Evolutionary conservation across 2,888 invertebrate species (phyloP).

Genomic region (Scrobipalpa atriplicella): DNA sequence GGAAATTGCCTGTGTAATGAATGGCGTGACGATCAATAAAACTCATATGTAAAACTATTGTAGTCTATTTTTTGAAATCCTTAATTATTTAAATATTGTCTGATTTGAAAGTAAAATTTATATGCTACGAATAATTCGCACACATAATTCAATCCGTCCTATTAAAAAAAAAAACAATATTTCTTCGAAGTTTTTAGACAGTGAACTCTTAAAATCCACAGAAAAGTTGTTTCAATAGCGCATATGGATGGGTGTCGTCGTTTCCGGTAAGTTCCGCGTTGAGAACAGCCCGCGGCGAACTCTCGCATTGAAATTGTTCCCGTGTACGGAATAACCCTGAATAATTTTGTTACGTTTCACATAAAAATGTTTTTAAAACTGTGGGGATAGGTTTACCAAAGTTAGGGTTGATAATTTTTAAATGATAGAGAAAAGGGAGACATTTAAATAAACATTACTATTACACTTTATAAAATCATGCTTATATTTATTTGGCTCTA

Average conservation of each 20-base stretch:
- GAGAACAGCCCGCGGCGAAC: slow-evolving; percentile 2
- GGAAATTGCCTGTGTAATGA: no score
- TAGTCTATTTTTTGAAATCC: no score
- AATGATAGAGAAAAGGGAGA: no score
- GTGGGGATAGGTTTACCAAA: background rate
- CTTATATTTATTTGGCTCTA: no score
- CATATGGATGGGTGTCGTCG: background rate
- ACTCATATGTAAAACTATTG: no score
- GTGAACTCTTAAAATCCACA: background rate
- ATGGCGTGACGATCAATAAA: no score
- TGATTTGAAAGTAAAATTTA: no score
- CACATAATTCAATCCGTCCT: background rate
- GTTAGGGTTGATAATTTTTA: background rate
- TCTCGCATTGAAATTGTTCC: slow-evolving; percentile 10
- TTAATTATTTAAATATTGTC: no score
- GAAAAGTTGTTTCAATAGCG: slow-evolving; percentile 4
- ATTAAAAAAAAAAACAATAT: background rate
- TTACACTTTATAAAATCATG: no score
- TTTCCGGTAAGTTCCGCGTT: slow-evolving; percentile 6
- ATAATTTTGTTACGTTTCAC: background rate
- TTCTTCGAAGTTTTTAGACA: background rate
- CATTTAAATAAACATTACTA: no score
- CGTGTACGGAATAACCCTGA: slow-evolving; percentile 3
- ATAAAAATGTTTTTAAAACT: background rate
- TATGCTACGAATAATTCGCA: background rate